Evolutionary conservation across 2,113 vertebrate genomes (phyloP).

Genomic region (Saccopteryx leptura): DNA sequence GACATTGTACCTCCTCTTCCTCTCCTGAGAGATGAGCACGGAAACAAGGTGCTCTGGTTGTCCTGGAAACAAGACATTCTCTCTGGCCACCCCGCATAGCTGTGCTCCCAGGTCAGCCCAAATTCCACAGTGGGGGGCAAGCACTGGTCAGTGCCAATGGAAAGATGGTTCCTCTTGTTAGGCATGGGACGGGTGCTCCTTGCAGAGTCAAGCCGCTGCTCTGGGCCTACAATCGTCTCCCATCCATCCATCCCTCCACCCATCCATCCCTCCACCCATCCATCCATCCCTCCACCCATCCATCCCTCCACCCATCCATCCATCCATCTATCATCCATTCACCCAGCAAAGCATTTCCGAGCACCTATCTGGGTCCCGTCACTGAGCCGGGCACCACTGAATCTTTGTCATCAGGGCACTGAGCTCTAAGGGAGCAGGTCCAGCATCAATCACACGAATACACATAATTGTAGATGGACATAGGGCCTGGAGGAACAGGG

Average conservation of each 20-base stretch:
- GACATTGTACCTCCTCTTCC: rapidly evolving
- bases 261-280: neutral
- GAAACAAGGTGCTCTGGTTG: neutral
- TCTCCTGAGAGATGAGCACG: neutral
- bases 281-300: neutral
- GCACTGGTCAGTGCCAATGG: neutral
- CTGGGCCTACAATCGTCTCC: neutral
- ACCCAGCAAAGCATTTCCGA: neutral
- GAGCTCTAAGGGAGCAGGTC: neutral
- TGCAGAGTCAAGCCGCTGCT: neutral
- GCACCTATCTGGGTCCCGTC: neutral
- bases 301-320: neutral
- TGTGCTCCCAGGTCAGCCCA: neutral
- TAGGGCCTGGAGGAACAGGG: neutral
- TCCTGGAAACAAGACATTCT: neutral
- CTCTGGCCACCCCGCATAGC: neutral
- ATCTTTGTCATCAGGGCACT: neutral
- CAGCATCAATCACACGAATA: rapidly evolving
- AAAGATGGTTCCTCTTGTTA: neutral
- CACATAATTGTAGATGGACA: neutral
- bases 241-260: neutral
- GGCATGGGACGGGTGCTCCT: neutral
- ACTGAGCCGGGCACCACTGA: neutral
- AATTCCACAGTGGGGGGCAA: neutral
- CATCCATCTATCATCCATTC: neutral